Percentiles rank a stretch among this genome's conserved stretches.
phyloP scores from a whole-genome alignment of 2,113 vertebrate species.

The Perca fluviatilis region DNA sequence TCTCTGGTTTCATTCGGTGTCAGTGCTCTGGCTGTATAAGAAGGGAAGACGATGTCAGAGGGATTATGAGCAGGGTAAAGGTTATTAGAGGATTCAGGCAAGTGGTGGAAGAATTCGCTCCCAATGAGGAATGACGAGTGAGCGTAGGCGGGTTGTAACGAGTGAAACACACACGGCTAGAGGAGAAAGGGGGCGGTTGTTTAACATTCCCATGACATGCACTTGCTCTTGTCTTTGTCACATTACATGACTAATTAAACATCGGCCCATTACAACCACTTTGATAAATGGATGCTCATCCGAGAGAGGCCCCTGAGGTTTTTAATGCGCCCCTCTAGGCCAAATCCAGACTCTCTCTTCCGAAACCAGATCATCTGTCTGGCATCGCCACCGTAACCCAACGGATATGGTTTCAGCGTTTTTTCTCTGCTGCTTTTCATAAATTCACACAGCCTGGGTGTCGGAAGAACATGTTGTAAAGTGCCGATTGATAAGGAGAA shows the following conservation, averaged over 20 bases:
- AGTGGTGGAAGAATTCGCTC: slow-evolving; percentile 31
- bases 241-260: slow-evolving; percentile 81
- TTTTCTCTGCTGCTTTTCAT: slow-evolving; percentile 74
- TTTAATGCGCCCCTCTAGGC: slow-evolving; percentile 64
- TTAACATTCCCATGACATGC: slow-evolving; percentile 70
- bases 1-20: slow-evolving; percentile 72
- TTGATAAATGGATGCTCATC: slow-evolving; percentile 71
- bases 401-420: slow-evolving; percentile 72
- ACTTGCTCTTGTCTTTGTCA: slow-evolving; percentile 75
- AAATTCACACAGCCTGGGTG: slow-evolving; percentile 70
- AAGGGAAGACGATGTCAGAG: slow-evolving; percentile 8
- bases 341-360: slow-evolving; percentile 58
- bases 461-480: slow-evolving; percentile 30
- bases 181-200: slow-evolving; percentile 44
- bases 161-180: slow-evolving; percentile 10
- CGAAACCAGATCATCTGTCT: slow-evolving; percentile 69
- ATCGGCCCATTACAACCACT: slow-evolving; percentile 66
- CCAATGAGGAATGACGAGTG: slow-evolving; percentile 26
- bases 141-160: not conserved
- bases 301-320: slow-evolving; percentile 54
- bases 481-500: not conserved
- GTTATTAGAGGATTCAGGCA: slow-evolving; percentile 37
- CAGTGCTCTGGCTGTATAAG: slow-evolving; percentile 29
- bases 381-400: slow-evolving; percentile 52
- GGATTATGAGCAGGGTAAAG: slow-evolving; percentile 35